phyloP scores from a whole-genome alignment of 2,797 vertebrate genomes.

The Argyrosomus regius region DNA sequence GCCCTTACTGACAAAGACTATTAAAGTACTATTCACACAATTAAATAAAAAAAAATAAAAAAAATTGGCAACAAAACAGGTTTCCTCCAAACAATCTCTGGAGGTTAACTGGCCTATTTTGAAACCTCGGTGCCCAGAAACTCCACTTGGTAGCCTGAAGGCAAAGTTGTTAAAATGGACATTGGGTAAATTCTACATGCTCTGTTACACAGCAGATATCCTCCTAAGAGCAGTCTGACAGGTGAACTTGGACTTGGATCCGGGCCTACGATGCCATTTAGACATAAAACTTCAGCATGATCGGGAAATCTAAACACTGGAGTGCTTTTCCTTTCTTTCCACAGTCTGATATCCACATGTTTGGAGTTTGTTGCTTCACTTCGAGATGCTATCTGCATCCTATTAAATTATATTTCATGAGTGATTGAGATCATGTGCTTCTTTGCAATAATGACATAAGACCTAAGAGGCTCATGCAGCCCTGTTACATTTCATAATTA shows the following conservation, averaged over 20 bases:
- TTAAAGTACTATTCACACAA: neutral
- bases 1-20: neutral
- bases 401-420: slow-evolving; percentile 38
- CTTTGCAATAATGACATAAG: slow-evolving; percentile 32
- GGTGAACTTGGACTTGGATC: slow-evolving; percentile 26
- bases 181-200: neutral
- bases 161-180: slow-evolving; percentile 27
- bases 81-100: slow-evolving; percentile 19
- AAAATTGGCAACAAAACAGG: neutral
- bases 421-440: slow-evolving; percentile 19
- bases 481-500: slow-evolving; percentile 26
- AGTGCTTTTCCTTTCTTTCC: slow-evolving; percentile 18
- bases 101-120: slow-evolving; percentile 37
- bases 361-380: slow-evolving; percentile 17
- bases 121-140: slow-evolving; percentile 51
- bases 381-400: slow-evolving; percentile 17
- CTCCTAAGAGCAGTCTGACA: slow-evolving; percentile 21
- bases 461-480: slow-evolving; percentile 9
- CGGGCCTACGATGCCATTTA: slow-evolving; percentile 42
- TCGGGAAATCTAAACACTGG: slow-evolving; percentile 15
- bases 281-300: slow-evolving; percentile 51
- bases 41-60: slow-evolving; percentile 1
- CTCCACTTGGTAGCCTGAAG: neutral
- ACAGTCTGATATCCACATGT: slow-evolving; percentile 15
- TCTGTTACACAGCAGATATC: neutral